Conservation (phyloP, 1,140 invertebrate species). For the Heliconius hermathena region DNA sequence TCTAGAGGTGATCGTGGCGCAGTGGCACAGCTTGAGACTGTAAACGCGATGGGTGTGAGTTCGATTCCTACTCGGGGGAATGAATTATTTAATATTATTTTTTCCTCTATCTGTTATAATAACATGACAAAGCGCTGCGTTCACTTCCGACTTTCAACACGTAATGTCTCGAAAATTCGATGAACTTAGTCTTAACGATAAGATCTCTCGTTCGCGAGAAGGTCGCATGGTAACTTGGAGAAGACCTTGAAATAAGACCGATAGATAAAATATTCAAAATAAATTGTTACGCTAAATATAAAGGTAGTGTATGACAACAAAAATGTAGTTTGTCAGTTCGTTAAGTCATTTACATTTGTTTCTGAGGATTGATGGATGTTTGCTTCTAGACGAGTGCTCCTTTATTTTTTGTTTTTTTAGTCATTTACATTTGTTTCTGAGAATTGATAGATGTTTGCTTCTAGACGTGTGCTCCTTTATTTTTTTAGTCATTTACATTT, state of each 20-base stretch:
- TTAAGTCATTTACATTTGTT: no score
- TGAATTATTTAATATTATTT: not conserved
- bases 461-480: no score
- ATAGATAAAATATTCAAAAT: not conserved
- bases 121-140: no score
- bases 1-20: not conserved
- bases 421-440: no score
- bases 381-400: not conserved
- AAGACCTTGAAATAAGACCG: not conserved
- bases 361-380: no score
- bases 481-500: no score
- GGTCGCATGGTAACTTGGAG: not conserved
- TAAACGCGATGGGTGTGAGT: not conserved
- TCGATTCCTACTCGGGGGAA: not conserved
- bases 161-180: no score
- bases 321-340: not conserved
- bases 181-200: no score
- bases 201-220: no score
- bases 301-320: not conserved
- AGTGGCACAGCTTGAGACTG: not conserved
- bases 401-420: not conserved
- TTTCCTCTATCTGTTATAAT: no score
- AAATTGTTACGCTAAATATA: not conserved
- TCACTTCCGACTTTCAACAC: no score
- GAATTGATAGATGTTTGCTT: no score